Base-by-base conservation (phyloP, 2,797 vertebrate genomes). In the Neopelma chrysocephalum region DNA sequence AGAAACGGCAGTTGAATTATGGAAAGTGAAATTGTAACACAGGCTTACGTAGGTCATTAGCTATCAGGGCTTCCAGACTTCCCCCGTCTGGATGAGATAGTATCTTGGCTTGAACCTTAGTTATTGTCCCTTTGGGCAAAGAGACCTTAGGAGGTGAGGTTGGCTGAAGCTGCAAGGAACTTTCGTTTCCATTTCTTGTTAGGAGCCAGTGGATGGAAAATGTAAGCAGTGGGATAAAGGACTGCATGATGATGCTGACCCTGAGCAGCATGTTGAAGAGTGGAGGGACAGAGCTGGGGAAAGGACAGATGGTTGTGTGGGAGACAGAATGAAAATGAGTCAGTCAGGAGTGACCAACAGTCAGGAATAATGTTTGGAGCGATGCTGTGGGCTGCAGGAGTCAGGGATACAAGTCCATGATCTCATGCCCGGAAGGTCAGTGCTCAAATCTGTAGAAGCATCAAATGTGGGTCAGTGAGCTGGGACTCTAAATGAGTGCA, bases 41-140 rank as follows among this genome's bases (percentile, higher is more conserved):
- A 26, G 81, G 48, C 86, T 95, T 94, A 79, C 32, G 25, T 73
- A 95, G 92, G 71, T 89, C 87, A 87, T 91, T 87, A 94, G 95
- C 91, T 96, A 96, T 96, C 95, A 57, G 89, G 57, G 45, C 85
- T 95, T 92, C 92, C 95, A 96, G 94, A 96, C 93, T 96, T 96
- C 93, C 95, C 93, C 95, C 1, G 92, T 93, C 94, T 96, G 94
- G 94, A 73, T 6, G 89, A 95, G 94, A 96, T 94, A 93, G 90
- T 47, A 91, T 96, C 94, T 96, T 96, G 94, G 95, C 96, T 85
- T 95, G 90, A 82, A 31, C 87, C 50, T 12, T 10, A 17, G 78
- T 93, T 96, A 96, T 95, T 96, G 95, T 96, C 92, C 95, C 88
- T 91, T 78, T 78, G 89, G 92, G 90, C 82, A 89, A 68, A 96